A percentile compares a stretch with the other conserved stretches of the same genome.
phyloP scores from a whole-genome alignment of 2,888 invertebrate genomes.

The Drosophila multiciliata region DNA sequence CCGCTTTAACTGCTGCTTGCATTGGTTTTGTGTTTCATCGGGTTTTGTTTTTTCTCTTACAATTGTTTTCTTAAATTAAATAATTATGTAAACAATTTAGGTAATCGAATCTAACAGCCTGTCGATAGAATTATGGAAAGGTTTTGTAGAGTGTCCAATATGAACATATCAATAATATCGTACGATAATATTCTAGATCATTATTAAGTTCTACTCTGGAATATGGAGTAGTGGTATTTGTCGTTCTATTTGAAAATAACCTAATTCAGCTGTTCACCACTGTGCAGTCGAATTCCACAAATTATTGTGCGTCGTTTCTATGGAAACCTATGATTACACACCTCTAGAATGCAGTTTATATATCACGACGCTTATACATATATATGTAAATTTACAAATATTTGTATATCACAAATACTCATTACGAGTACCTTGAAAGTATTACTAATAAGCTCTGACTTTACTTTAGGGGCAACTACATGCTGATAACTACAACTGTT shows the following conservation, averaged over 20 bases:
- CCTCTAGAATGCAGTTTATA: constrained; percentile 19
- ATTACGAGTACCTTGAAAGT: neutral
- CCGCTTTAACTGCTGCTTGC: constrained; percentile 9
- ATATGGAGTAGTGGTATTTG: neutral
- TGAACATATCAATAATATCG: neutral
- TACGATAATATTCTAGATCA: neutral
- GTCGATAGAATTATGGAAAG: constrained; percentile 39
- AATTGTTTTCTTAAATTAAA: constrained; percentile 15
- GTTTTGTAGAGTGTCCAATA: constrained; percentile 1
- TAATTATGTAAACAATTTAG: constrained; percentile 49
- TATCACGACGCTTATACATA: neutral
- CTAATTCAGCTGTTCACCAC: constrained; percentile 3
- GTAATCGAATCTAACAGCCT: neutral
- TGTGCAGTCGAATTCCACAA: neutral
- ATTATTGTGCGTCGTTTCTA: constrained; percentile 1
- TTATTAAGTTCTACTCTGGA: neutral
- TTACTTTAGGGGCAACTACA: constrained; percentile 4
- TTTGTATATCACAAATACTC: neutral
- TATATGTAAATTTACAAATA: neutral
- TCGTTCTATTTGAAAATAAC: neutral
- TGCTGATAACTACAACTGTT: constrained; percentile 20
- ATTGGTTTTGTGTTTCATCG: constrained; percentile 38
- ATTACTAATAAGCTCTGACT: neutral
- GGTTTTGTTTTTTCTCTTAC: constrained; percentile 7
- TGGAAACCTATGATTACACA: constrained; percentile 4